Evolutionary conservation across 2,113 vertebrate genomes (phyloP).

Genomic region (Ictalurus punctatus): DNA sequence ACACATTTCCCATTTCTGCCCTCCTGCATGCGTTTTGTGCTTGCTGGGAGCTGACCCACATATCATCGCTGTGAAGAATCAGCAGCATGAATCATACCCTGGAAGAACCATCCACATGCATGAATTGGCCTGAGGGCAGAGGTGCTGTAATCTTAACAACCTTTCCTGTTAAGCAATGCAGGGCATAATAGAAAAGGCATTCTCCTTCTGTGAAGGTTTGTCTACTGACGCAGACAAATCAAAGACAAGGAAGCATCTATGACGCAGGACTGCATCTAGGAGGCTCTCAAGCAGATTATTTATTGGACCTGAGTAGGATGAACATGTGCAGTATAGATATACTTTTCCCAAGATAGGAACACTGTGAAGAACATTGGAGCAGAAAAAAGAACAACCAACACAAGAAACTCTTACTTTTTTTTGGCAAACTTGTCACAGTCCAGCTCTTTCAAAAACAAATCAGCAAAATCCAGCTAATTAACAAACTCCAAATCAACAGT

Average conservation of each 20-base stretch:
- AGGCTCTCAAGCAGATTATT: constrained; percentile 1
- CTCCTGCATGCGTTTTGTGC: background rate
- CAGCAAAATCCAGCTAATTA: background rate
- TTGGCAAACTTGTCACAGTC: background rate
- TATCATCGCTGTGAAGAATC: constrained; percentile 19
- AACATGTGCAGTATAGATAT: background rate
- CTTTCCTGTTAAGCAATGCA: background rate
- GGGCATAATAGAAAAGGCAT: background rate
- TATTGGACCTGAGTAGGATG: background rate
- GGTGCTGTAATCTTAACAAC: background rate
- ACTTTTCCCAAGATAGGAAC: background rate
- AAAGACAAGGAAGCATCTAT: background rate
- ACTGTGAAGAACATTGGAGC: constrained; percentile 24
- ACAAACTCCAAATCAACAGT: background rate
- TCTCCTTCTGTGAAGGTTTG: background rate
- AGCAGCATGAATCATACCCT: constrained; percentile 26
- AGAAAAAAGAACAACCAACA: background rate
- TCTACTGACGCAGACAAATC: background rate
- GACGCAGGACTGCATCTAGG: background rate
- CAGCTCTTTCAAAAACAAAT: background rate
- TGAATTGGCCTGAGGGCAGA: background rate
- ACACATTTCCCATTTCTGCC: constrained; percentile 9
- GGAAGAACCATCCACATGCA: constrained; percentile 26
- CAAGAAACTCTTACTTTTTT: background rate
- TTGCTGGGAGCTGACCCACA: constrained; percentile 45